Base-by-base conservation (phyloP, 1,140 invertebrate species). In the Batillaria attramentaria region DNA sequence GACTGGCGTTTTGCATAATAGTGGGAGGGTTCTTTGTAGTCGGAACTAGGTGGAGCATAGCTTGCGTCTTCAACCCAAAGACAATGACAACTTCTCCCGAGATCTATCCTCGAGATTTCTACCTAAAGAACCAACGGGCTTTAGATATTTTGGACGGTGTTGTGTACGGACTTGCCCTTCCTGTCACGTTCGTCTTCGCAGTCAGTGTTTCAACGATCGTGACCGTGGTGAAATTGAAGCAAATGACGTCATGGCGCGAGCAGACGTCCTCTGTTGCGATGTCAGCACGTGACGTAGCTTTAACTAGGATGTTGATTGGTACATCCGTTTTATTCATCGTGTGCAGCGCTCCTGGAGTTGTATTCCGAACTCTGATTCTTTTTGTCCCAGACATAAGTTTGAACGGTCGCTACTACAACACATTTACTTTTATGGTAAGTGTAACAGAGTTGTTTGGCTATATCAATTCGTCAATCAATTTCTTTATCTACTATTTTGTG, bases 371-470 rank as follows among this genome's bases (percentile, higher is more conserved):
- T 1, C 20, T 18, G 8, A 50, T 54, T 16, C 16, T 72, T 41
- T 72, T 72, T 33, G 70, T 72, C 20, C 70, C 70, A 0, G 70
- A 72, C 42, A 28, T 72, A 18, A 72, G 70, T 54, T 13, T 72
- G 10, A 13, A 39, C 24, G 70, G 70, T 54, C 70, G 43, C 4
- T 72, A 72, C 43, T 18, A 33, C 24, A 72, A 72, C 46, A 35
- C 33, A n/a, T 72, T 72, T 43, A 50, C n/a, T 43, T 35, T 72
- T 6, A 46, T 72, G 70, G 1, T 50, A 31, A 50, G 42, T 35
- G 46, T 50, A 28, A 28, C n/a, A 10, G 42, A 72, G 42, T n/a
- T 50, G 43, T 43, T 50, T 33, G n/a, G n/a, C 46, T 72, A 50
- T 31, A 46, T 72, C 70, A 35, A 35, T 20, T 72, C 42, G 10